Evolutionary conservation across 1,140 invertebrate species (phyloP).

Genomic region (Zaprionus nigranus): DNA sequence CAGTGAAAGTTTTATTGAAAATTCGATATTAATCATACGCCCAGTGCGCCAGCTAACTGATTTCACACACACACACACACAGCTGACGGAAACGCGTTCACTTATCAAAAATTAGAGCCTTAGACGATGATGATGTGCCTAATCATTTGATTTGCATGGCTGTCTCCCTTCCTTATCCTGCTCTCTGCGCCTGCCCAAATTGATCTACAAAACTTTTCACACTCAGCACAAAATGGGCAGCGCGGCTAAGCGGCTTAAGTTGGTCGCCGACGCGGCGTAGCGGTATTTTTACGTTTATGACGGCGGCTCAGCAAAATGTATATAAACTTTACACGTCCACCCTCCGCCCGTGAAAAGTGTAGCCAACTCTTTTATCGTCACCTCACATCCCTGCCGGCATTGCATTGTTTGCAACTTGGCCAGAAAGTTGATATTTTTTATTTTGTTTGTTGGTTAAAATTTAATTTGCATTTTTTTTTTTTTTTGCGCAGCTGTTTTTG

Average conservation of each 20-base stretch:
- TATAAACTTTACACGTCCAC: background rate
- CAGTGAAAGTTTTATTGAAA: conserved; percentile 49
- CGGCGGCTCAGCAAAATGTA: conserved; percentile 8
- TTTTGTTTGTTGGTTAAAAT: conserved; percentile 1
- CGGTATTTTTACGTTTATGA: conserved; percentile 63
- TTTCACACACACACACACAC: conserved; percentile 14
- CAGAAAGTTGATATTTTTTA: conserved; percentile 17
- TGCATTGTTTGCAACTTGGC: conserved; percentile 43
- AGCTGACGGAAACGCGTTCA: background rate
- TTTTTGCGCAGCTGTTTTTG: conserved; percentile 55
- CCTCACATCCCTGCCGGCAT: conserved; percentile 20
- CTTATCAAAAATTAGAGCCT: background rate
- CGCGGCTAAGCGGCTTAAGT: conserved; percentile 76
- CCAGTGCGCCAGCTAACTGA: conserved; percentile 30
- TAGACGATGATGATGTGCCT: conserved; percentile 47
- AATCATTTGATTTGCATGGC: conserved; percentile 76
- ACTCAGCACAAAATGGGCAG: conserved; percentile 66
- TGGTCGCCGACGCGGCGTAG: conserved; percentile 59
- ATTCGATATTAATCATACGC: conserved; percentile 53
- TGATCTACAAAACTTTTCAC: conserved; percentile 64
- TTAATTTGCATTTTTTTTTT: conserved; percentile 25
- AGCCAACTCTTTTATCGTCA: conserved; percentile 58
- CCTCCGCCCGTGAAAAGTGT: background rate
- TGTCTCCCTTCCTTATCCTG: background rate
- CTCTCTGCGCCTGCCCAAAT: background rate